Evolutionary conservation across 2,888 invertebrate genomes (phyloP).

Genomic region (Polia nebulosa): DNA sequence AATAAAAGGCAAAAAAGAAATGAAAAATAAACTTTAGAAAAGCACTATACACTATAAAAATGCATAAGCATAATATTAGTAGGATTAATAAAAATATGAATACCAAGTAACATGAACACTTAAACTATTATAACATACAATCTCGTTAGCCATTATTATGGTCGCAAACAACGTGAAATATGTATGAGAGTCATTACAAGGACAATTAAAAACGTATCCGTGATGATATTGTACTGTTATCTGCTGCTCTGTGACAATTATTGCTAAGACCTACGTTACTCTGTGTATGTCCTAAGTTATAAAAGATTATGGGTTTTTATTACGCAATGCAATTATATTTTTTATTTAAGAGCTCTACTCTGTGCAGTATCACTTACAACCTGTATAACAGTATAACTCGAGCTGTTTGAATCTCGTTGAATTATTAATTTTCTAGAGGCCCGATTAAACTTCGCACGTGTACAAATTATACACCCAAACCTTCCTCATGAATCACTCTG

Average conservation of each 20-base stretch:
- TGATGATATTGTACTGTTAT: conserved; percentile 54
- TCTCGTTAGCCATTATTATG: conserved; percentile 35
- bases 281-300: conserved; percentile 34
- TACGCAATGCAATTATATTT: conserved; percentile 39
- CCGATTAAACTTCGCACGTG: too few relatives aligned
- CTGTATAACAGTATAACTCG: conserved; percentile 26
- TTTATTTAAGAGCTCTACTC: conserved; percentile 36
- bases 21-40: too few relatives aligned
- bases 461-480: too few relatives aligned
- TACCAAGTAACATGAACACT: conserved; percentile 21
- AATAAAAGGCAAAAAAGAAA: too few relatives aligned
- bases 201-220: conserved; percentile 53
- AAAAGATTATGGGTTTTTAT: conserved; percentile 53
- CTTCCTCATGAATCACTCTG: too few relatives aligned
- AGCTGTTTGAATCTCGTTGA: conserved; percentile 30
- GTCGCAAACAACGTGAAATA: conserved; percentile 41
- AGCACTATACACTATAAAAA: too few relatives aligned
- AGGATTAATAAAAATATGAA: conserved; percentile 25
- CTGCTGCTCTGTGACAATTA: conserved; percentile 53
- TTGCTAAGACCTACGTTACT: conserved; percentile 43
- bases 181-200: conserved; percentile 50
- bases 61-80: not conserved
- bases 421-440: too few relatives aligned
- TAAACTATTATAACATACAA: conserved; percentile 42
- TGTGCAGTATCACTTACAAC: conserved; percentile 13